Base-by-base conservation (phyloP, 2,113 vertebrate genomes). In the Pycnonotus jocosus region DNA sequence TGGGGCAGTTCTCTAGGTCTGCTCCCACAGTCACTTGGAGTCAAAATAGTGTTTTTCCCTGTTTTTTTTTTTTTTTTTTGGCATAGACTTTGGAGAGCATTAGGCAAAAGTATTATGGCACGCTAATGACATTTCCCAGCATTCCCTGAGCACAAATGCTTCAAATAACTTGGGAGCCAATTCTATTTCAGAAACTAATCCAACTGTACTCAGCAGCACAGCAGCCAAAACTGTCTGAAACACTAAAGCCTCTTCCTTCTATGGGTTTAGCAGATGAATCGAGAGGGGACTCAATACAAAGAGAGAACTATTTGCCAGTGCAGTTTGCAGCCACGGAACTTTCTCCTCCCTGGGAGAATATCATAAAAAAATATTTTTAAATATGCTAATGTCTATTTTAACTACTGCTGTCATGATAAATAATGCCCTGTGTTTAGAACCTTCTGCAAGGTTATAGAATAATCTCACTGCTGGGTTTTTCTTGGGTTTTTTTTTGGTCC, bases 221-320 rank as follows among this genome's bases (percentile, higher is more conserved):
- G 82, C 92, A 94, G 92, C 90, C 91, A 97, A 72, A 93, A 64
- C 69, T 84, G 85, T 88, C 84, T 86, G 69, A 97, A 96, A 81
- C 65, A 25, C 93, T 88, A 64, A 94, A 95, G 96, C 95, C 89
- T 56, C 84, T 97, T 97, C 89, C 94, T 96, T 97, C 69, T 97
- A 96, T 97, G 94, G 92, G 58, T 96, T 97, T 97, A 97, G 96
- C 97, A 97, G 95, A 97, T 90, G 95, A 95, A 56, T 93, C 11
- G 6, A 86, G 82, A 54, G 86, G 78, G 78, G 93, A 51, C 94
- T 92, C 74, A 9, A 74, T 72, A 82, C 70, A 79, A 92, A 95
- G 92, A 87, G 88, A 90, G 73, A 93, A 53, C 92, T 86, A 40
- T 85, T 95, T 96, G 88, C 92, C 90, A 84, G 10, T 42, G 69